Conservation (phyloP, 1,140 invertebrate species). For the Gryon sp. region DNA sequence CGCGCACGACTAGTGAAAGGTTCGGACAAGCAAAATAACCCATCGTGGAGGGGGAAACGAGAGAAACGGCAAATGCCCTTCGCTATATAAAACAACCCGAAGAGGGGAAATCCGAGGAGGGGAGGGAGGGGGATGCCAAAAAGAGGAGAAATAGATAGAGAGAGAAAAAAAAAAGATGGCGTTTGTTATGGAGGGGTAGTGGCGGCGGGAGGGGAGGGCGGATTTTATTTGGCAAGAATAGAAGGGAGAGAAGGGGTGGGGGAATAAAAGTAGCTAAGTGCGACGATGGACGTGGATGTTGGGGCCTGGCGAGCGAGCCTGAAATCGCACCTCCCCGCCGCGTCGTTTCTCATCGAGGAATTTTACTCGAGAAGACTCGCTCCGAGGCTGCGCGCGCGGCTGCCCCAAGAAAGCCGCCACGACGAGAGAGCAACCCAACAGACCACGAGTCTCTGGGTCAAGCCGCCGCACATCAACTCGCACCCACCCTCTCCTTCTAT, state of each 20-base stretch:
- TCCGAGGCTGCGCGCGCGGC: conserved; percentile 66
- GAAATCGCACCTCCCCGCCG: conserved; percentile 69
- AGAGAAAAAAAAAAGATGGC: conserved; percentile 47
- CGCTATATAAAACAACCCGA: no score
- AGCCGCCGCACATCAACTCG: conserved; percentile 46
- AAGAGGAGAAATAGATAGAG: neutral
- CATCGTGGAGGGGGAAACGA: conserved; percentile 10
- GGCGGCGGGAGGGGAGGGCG: conserved; percentile 23
- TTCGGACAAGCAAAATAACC: conserved; percentile 3
- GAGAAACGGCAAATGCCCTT: conserved; percentile 27
- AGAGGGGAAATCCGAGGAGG: conserved; percentile 15
- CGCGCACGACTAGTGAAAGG: conserved; percentile 17
- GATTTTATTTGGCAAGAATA: conserved; percentile 62
- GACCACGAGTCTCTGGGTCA: conserved; percentile 76
- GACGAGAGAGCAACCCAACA: conserved; percentile 31
- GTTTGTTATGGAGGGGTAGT: conserved; percentile 42
- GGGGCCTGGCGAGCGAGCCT: conserved; percentile 75
- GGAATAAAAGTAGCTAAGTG: conserved; percentile 71
- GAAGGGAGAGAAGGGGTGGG: conserved; percentile 53
- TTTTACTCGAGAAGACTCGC: conserved; percentile 76
- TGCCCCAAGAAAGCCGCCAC: conserved; percentile 46
- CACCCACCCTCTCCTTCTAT: conserved; percentile 25
- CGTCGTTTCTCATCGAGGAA: conserved; percentile 73
- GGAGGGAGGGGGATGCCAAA: conserved; percentile 7
- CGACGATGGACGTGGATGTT: conserved; percentile 76